Evolutionary conservation across 2,113 vertebrate genomes (phyloP), one percentile per base, ranked within the genome.

Genomic region (Rhegmatorhina hoffmannsi): DNA sequence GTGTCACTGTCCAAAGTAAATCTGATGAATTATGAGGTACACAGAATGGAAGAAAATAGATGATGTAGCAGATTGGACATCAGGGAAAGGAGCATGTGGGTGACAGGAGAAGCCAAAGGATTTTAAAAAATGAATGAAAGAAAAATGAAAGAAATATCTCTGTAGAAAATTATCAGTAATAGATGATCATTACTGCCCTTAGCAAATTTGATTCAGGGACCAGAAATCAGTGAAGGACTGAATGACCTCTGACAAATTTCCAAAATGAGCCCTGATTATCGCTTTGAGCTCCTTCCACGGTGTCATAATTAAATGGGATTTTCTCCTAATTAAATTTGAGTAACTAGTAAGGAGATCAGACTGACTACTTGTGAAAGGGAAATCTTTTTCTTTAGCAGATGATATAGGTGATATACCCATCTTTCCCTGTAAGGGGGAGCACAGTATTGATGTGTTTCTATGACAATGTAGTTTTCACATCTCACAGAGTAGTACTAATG

Each of bases 171-270:
- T 31, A 76, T 52, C 34, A 25, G 67, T 90, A 92, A 75, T 63
- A 84, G 62, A 34, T 46, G 25, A 87, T 84, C 63, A 36, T 90
- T 86, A 47, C 17, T 58, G 40, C 29, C 40, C 60, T 77, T 59
- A 78, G 80, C 81, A 93, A 82, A 94, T 56, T 78, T 7, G 6
- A 80, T 77, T 72, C n/a, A 62, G 20, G 24, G 69, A 43, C 56
- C 36, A 94, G 70, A 90, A 94, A 62, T 60, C 28, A 81, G 49
- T 15, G 38, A 86, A 90, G n/a, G 68, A 5, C 85, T 94, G 88
- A 84, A 72, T 81, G 76, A 90, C 79, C 44, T 84, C 31, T 76
- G 69, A 90, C 25, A 88, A 53, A 90, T 95, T 75, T 90, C 80
- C 36, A n/a, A 66, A 93, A 50, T 84, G 10, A 82, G 11, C 11